Conservation (phyloP, 2,113 vertebrate species). For the Elephas maximus region DNA sequence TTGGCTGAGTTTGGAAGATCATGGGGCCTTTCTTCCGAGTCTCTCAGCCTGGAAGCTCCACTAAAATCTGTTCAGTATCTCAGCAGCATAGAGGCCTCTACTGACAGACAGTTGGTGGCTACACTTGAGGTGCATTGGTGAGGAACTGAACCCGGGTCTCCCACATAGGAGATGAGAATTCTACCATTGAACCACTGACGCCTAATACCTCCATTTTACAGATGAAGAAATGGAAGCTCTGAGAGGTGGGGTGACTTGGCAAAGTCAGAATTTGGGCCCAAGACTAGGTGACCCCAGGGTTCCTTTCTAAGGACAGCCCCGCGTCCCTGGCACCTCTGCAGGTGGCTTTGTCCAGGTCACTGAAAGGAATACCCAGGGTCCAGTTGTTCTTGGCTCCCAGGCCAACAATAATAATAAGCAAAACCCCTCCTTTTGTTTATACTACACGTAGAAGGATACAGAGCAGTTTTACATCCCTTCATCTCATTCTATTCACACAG, state of each 20-base stretch:
- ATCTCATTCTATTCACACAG: background rate
- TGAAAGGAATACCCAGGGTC: background rate
- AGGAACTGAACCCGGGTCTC: background rate
- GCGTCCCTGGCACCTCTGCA: background rate
- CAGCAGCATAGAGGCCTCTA: background rate
- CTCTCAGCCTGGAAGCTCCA: background rate
- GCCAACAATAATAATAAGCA: background rate
- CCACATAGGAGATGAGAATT: background rate
- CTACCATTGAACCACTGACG: background rate
- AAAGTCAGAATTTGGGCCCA: background rate
- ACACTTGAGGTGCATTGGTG: background rate
- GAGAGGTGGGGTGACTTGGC: background rate
- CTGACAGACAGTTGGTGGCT: background rate
- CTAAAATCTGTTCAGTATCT: background rate
- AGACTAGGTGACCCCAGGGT: background rate
- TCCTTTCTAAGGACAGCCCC: background rate
- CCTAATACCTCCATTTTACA: background rate
- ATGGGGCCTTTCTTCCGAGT: background rate
- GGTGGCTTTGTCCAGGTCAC: background rate
- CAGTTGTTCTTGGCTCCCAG: background rate
- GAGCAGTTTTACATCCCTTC: background rate
- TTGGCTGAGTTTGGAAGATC: background rate
- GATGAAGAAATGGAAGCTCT: background rate
- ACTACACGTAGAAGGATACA: accelerated
- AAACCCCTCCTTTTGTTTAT: background rate